Percentiles rank a stretch among this genome's conserved stretches.
These are phyloP conservation scores for Amphiura filiformis DNA, from an alignment of 35 echinoderm and acorn worm genomes.

Conservation along the genomic window DNA sequence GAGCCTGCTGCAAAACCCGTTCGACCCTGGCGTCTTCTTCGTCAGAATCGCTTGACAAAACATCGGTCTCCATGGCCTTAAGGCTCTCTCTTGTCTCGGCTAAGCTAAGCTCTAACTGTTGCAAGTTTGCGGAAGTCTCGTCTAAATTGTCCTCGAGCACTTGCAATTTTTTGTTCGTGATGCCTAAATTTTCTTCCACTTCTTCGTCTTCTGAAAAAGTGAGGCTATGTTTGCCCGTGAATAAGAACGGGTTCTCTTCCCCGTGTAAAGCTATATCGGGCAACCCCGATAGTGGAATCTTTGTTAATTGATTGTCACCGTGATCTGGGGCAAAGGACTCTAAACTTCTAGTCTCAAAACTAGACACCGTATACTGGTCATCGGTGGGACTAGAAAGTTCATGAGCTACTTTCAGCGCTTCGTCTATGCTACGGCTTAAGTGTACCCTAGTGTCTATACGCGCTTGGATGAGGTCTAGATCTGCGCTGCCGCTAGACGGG, in stretches of 20 bases:
- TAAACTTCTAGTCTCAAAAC: constrained; percentile 45
- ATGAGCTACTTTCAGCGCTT: constrained; percentile 54
- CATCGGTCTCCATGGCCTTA: constrained; percentile 41
- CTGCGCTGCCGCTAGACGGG: constrained; percentile 23
- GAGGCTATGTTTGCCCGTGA: constrained; percentile 50
- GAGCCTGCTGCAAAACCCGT: background rate
- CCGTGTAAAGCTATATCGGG: constrained; percentile 22
- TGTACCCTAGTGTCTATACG: constrained; percentile 25
- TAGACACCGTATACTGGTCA: constrained; percentile 21
- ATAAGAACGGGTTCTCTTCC: constrained; percentile 72
- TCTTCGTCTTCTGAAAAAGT: constrained; percentile 34
- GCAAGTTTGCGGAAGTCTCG: constrained; percentile 41
- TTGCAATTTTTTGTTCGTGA: constrained; percentile 60
- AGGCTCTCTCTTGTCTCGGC: constrained; percentile 51
- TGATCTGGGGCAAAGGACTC: constrained; percentile 43
- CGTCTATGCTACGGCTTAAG: constrained; percentile 53
- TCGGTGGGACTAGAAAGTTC: constrained; percentile 60
- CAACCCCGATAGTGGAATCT: background rate
- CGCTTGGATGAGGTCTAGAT: constrained; percentile 28
- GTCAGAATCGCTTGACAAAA: constrained; percentile 33
- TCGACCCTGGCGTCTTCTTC: constrained; percentile 30
- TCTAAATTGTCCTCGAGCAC: constrained; percentile 72
- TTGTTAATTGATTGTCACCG: constrained; percentile 20
- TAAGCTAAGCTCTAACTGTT: constrained; percentile 35
- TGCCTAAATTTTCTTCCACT: constrained; percentile 58